Evolutionary conservation across 2,113 vertebrate species (phyloP).

Genomic region (Chloropsis cyanopogon): DNA sequence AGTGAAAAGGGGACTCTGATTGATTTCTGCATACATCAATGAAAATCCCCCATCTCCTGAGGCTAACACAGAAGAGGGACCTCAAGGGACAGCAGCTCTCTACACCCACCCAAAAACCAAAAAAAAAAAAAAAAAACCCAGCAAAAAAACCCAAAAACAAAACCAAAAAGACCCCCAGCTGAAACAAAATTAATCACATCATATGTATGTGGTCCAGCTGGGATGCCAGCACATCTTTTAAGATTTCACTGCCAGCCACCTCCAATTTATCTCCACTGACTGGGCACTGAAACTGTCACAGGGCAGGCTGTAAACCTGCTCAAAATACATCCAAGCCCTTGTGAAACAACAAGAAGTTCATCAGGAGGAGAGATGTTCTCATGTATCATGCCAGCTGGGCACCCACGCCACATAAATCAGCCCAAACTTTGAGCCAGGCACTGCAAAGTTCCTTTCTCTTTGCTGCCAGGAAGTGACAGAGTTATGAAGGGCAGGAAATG

Average conservation of each 20-base stretch:
- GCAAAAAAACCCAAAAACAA: background rate
- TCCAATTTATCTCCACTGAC: conserved; percentile 61
- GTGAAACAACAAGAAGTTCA: conserved; percentile 26
- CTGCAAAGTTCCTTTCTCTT: conserved; percentile 36
- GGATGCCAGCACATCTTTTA: conserved; percentile 76
- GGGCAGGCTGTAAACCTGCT: conserved; percentile 47
- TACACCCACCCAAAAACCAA: conserved; percentile 13
- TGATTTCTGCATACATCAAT: background rate
- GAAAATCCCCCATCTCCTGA: background rate
- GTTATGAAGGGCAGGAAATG: conserved; percentile 74
- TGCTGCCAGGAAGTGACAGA: conserved; percentile 23
- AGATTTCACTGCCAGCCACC: conserved; percentile 55
- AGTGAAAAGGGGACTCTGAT: background rate
- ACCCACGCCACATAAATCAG: conserved; percentile 41
- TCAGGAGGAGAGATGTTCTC: conserved; percentile 33
- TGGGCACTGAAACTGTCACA: background rate
- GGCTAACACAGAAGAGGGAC: background rate
- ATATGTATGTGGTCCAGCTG: conserved; percentile 67
- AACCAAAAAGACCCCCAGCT: background rate
- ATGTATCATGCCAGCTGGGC: conserved; percentile 44
- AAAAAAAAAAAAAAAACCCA: background rate
- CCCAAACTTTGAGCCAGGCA: conserved; percentile 21
- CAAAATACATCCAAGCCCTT: conserved; percentile 19
- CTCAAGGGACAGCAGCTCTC: conserved; percentile 55
- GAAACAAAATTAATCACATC: conserved; percentile 72